Evolutionary conservation across 92 coral and sea anemone genomes (phyloP).

Genomic region (Epizoanthus fatuus): DNA sequence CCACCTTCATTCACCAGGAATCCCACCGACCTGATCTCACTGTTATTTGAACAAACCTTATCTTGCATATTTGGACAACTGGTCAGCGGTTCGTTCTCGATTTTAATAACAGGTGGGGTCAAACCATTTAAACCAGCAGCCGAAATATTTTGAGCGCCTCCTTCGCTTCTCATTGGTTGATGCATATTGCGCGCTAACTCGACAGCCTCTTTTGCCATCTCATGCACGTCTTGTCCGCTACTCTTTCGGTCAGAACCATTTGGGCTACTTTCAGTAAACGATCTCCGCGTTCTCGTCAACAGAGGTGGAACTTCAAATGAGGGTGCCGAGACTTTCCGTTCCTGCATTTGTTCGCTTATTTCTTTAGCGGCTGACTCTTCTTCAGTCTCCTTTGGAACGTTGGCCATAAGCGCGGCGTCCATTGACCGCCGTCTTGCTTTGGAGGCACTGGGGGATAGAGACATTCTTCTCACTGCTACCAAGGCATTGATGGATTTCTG

Average conservation of each 20-base stretch:
- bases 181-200: conserved; percentile 17
- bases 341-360: background rate
- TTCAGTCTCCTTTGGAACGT: conserved; percentile 39
- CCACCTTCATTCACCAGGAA: too few species aligned
- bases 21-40: background rate
- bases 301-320: conserved; percentile 12
- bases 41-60: background rate
- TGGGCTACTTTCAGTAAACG: conserved; percentile 24
- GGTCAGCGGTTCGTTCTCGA: conserved; percentile 21
- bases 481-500: conserved; percentile 95
- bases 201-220: conserved; percentile 23
- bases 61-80: conserved; percentile 7
- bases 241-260: conserved; percentile 8
- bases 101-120: conserved; percentile 23
- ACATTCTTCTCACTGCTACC: conserved; percentile 90
- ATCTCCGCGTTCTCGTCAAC: conserved; percentile 30
- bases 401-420: conserved; percentile 69
- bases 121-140: conserved; percentile 6
- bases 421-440: conserved; percentile 78
- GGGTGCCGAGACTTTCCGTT: background rate
- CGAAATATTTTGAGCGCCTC: background rate
- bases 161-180: conserved; percentile 8
- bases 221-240: background rate
- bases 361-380: conserved; percentile 53
- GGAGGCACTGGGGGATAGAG: conserved; percentile 69